Base-by-base conservation (phyloP, 1,140 invertebrate species). In the Drosophila persimilis region DNA sequence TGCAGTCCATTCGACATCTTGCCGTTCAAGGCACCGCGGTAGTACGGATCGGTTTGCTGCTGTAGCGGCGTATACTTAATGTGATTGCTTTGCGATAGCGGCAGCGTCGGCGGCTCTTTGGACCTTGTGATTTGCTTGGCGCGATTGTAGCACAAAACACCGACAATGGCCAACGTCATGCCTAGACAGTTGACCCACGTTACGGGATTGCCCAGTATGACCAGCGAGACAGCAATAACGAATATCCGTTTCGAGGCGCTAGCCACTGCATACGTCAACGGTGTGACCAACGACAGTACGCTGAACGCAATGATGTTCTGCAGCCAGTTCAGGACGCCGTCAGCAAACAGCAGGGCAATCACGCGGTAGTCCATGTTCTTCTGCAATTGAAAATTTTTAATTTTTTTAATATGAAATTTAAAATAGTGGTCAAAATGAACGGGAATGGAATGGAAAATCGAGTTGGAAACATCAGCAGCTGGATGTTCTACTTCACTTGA, bases 271-370 rank as follows among this genome's bases (percentile, higher is more conserved):
- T 99, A 99, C 0, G 97, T 98, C 22, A 99, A 92, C 15, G 98
- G 97, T 13, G 97, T 95, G 1, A 99, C 97, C 59, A 98, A 92
- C 22, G 95, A 95, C 61, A 99, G 93, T 24, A 99, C 95, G 63
- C 96, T 97, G 92, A 99, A 99, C 0, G 98, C 98, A 22, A 98
- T 94, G 57, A 99, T 95, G 90, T 99, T 99, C 91, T 99, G 98
- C 63, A 98, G 91, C 95, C 97, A 99, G 90, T 97, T 98, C 54
- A 98, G 93, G 17, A 97, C 91, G 22, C 98, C 98, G 92, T 99
- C 97, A 31, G 95, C 83, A 47, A 96, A 92, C 43, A 99, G 92
- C 58, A 99, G 93, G 2, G 92, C 92, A 46, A 94, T 72, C 29
- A 95, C 92, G 47, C 92, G 92, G 65, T 93, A 93, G 74, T 93